Evolutionary conservation across 2,797 vertebrate species (phyloP), one percentile per base, ranked within the genome.

Genomic region (Odontamblyopus lacepedii): DNA sequence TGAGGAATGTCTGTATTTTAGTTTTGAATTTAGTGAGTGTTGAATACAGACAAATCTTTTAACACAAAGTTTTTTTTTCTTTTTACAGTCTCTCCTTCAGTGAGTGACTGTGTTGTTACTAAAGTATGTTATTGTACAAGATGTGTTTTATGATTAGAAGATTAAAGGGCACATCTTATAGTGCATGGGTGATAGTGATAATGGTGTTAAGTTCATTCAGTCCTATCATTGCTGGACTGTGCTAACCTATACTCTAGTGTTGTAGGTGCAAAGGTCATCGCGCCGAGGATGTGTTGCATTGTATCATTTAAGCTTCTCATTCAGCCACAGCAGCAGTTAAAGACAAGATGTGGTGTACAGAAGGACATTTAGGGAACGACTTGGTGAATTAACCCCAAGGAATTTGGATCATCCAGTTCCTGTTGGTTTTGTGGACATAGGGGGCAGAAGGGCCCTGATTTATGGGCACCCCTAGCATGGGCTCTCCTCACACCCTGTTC

Each of bases 381-480:
- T 90, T 91, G 89, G 89, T 91, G 92, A 93, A 93, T 92, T 93
- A 92, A 93, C 91, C 86, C 86, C 84, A 81, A 93, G 93, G 93
- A 94, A 94, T 94, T 93, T 93, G 90, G 91, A 90, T 92, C 85
- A 92, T 93, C 86, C 86, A 87, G 81, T 87, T 83, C 88, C 85
- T 87, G 91, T 83, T 87, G 89, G 88, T 79, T 90, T 87, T 88
- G 85, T 88, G 88, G 88, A 89, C 85, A 84, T 81, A 85, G 83
- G 83, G 86, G 90, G 90, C 86, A 91, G 87, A 82, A 87, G 90
- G 83, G 86, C 85, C 90, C 91, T 96, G 95, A 97, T 97, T 97
- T 96, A 96, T 96, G 94, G 95, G 91, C 91, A 92, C 93, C 95
- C 89, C 93, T 95, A 93, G 93, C 91, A 92, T 90, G 88, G 92